Evolutionary conservation across 2,888 invertebrate species (phyloP).

Genomic region (Oscheius sp.): DNA sequence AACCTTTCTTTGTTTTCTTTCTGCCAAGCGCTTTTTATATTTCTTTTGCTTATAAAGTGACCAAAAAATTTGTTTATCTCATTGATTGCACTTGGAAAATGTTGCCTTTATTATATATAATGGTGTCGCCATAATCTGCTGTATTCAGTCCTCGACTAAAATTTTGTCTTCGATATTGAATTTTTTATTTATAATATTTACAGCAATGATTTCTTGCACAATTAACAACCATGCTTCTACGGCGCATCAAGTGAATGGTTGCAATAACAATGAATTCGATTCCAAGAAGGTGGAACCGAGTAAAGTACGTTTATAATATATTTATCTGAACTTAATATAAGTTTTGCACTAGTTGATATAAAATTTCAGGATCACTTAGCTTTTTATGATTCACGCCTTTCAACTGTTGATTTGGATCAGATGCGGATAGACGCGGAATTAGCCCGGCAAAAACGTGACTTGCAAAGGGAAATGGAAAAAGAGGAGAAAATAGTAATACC

Average conservation of each 20-base stretch:
- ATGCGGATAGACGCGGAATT: conserved; percentile 29
- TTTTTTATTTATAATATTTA: too few species aligned
- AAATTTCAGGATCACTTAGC: conserved; percentile 11
- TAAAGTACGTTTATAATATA: conserved; percentile 14
- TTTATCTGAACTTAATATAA: too few species aligned
- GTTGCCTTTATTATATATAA: too few species aligned
- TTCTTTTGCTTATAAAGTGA: too few species aligned
- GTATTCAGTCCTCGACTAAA: too few species aligned
- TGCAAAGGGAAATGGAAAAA: conserved; percentile 16
- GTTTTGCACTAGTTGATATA: neutral
- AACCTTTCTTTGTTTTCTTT: too few species aligned
- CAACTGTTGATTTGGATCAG: conserved; percentile 30
- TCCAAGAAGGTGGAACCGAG: conserved; percentile 30
- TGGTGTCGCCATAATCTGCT: too few species aligned
- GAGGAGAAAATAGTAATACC: conserved; percentile 1
- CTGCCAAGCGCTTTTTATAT: too few species aligned
- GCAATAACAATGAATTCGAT: neutral
- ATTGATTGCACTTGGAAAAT: too few species aligned
- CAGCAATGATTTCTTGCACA: conserved; percentile 2
- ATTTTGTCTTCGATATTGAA: too few species aligned
- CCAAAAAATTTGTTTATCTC: too few species aligned
- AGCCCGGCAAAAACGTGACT: conserved; percentile 14
- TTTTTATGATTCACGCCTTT: conserved; percentile 27
- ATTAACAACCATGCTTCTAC: neutral
- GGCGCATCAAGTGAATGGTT: neutral